Conservation (phyloP, 2,888 invertebrate genomes). For the Helicoverpa assulta region DNA sequence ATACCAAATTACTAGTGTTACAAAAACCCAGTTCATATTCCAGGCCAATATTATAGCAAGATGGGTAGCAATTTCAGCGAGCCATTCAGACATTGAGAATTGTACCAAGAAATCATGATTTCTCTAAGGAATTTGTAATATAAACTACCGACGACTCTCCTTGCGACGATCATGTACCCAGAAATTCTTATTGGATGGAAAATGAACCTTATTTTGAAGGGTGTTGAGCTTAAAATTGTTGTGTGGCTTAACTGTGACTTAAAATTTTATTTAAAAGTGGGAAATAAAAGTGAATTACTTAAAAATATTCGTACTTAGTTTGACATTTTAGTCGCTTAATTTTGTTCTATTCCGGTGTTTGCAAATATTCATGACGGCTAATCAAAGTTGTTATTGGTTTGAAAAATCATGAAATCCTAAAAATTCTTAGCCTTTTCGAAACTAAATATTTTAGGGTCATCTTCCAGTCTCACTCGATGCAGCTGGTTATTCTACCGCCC, state of each 20-base stretch:
- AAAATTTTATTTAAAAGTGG: neutral
- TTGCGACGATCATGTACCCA: conserved; percentile 24
- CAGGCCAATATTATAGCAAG: conserved; percentile 19
- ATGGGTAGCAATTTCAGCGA: conserved; percentile 23
- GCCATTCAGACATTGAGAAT: conserved; percentile 17
- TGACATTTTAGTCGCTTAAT: neutral
- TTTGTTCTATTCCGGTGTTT: too few species aligned
- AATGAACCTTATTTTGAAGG: conserved; percentile 9
- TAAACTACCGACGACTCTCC: conserved; percentile 30
- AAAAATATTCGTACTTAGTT: neutral
- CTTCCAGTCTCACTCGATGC: too few species aligned
- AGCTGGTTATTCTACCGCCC: too few species aligned
- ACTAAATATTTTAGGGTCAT: too few species aligned
- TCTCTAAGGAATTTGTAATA: conserved; percentile 45
- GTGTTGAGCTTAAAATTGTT: neutral
- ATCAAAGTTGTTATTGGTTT: too few species aligned
- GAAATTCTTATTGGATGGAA: conserved; percentile 13
- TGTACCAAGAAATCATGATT: conserved; percentile 29
- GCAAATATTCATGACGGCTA: too few species aligned
- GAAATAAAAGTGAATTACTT: neutral
- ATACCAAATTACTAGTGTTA: neutral
- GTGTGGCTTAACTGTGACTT: neutral
- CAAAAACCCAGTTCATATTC: neutral
- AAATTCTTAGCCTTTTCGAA: too few species aligned
- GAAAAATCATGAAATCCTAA: too few species aligned